phyloP scores from a whole-genome alignment of 2,113 vertebrate species.

The Elaphurus davidianus region DNA sequence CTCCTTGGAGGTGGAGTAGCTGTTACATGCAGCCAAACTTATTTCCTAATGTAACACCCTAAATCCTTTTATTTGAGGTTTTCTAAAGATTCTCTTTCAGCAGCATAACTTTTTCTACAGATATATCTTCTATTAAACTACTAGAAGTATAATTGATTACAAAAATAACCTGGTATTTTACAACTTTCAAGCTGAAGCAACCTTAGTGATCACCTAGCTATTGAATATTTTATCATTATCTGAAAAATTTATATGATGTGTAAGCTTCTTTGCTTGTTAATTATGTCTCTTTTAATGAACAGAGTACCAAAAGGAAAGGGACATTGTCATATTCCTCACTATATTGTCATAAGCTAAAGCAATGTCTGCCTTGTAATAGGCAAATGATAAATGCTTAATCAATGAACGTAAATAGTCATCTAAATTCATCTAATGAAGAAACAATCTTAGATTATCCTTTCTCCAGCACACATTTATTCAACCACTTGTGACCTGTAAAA shows the following conservation, averaged over 20 bases:
- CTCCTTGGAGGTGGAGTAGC: too few species aligned
- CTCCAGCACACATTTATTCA: background rate
- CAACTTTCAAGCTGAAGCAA: background rate
- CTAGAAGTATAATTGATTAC: background rate
- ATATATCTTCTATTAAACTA: background rate
- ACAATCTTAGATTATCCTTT: background rate
- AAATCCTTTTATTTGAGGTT: background rate
- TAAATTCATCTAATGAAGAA: background rate
- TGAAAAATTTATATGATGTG: background rate
- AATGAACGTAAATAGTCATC: background rate
- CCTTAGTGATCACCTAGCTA: background rate
- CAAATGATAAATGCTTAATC: background rate
- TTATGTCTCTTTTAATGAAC: background rate
- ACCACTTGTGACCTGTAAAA: background rate
- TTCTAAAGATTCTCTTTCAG: background rate
- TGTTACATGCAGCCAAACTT: background rate
- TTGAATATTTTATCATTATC: background rate
- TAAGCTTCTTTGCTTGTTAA: background rate
- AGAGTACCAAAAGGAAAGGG: background rate
- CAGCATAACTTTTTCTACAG: background rate
- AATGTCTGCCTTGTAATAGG: background rate
- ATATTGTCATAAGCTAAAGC: background rate
- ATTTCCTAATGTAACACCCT: background rate
- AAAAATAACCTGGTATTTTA: background rate
- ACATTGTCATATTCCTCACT: background rate